Percentiles rank a stretch among this genome's conserved stretches.
These are phyloP conservation scores for Sander vitreus DNA, from an alignment of 2,113 vertebrate species.

Conservation along the genomic window DNA sequence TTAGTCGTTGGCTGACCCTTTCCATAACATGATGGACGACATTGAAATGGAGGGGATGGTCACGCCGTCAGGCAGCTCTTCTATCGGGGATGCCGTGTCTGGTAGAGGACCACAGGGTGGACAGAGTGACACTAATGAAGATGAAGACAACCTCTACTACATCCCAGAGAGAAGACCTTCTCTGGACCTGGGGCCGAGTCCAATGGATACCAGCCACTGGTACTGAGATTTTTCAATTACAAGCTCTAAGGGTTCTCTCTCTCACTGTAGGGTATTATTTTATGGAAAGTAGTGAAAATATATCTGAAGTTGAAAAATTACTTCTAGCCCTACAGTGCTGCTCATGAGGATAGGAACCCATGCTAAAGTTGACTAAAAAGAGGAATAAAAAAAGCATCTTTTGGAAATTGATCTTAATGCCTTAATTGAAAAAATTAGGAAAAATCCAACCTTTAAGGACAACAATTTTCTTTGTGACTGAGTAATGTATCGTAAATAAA, in stretches of 20 bases:
- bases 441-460: too few relatives aligned
- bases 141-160: slow-evolving; percentile 51
- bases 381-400: too few relatives aligned
- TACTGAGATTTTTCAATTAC: slow-evolving; percentile 28
- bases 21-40: slow-evolving; percentile 42
- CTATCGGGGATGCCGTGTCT: slow-evolving; percentile 57
- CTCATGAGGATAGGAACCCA: too few relatives aligned
- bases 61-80: slow-evolving; percentile 7
- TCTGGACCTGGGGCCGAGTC: slow-evolving; percentile 52
- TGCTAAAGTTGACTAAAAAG: too few relatives aligned
- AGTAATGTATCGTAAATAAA: too few relatives aligned
- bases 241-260: neutral
- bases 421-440: too few relatives aligned
- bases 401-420: too few relatives aligned
- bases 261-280: neutral
- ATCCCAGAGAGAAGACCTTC: slow-evolving; percentile 67
- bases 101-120: slow-evolving; percentile 15
- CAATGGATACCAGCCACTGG: slow-evolving; percentile 63
- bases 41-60: neutral
- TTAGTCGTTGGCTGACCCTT: neutral
- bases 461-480: too few relatives aligned
- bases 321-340: neutral
- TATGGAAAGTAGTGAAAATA: neutral
- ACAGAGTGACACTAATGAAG: neutral
- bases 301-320: neutral